Evolutionary conservation across 2,888 invertebrate species (phyloP), one percentile per base, ranked within the genome.

Genomic region (Chesias legatella): DNA sequence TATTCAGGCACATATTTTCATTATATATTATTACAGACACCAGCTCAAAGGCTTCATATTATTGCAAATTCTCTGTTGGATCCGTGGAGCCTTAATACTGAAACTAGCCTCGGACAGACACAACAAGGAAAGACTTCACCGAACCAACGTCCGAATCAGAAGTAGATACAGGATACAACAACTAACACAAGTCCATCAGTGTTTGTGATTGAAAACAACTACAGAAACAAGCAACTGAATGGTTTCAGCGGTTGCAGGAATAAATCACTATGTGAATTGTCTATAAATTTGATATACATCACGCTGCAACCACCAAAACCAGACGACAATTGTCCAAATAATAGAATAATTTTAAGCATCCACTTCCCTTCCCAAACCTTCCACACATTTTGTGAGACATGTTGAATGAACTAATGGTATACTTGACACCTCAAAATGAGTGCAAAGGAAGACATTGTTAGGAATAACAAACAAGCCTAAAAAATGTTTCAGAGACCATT

Each of bases 131-230:
- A 65, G 58, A 53, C 60, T 51, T 48, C 64, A 63, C 54, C 47
- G 58, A 66, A 51, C 59, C 56, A 56, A 53, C 49, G 48, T 28
- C 44, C 43, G 25, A 56, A 59, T 53, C 48, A 56, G 58, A 53
- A 53, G 50, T 29, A 10, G 1, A 8, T 6, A 33, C 64, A 78
- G 75, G 63, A 63, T 63, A 58, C 68, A 67, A 69, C 72, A 74
- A 73, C 73, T 73, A 74, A 80, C 73, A 76, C 70, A 76, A 43
- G 69, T 73, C 72, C 71, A 67, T 62, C 71, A 65, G 64, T 63
- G 72, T 74, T 70, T 63, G 73, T 74, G 70, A 71, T 74, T 70
- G 55, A 71, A 69, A 63, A 75, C 73, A 71, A 74, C 69, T 72
- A 80, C 79, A 61, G 56, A 67, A 72, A 69, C 61, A 65, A 64